Base-by-base conservation (phyloP, 2,113 vertebrate genomes). In the Eudyptes chrysolophus region DNA sequence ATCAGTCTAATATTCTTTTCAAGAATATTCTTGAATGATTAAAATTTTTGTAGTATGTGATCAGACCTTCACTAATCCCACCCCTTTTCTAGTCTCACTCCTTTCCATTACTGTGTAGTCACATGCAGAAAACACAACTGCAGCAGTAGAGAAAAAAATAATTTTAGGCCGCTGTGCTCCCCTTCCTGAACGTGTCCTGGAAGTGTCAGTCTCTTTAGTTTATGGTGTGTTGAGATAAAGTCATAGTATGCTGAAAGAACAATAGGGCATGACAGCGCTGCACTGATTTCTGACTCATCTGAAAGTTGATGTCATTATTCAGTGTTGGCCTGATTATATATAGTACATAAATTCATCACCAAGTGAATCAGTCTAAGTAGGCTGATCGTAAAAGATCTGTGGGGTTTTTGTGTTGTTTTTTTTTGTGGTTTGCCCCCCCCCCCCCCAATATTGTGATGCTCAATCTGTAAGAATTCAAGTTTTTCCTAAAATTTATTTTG, bases 201-300 rank as follows among this genome's bases (percentile, higher is more conserved):
- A 97, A 94, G 90, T 86, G 88, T 92, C 88, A 74, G 29, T 81
- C 55, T 92, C 58, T 84, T 94, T 94, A 77, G 42, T 89, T 94
- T 91, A 84, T 90, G 69, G 24, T 69, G 27, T 68, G 22, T 52
- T 75, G 69, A 89, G 69, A 89, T 76, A 90, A 94, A 95, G 80
- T 58, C 80, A 78, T 8, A 14, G 52, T 42, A 48, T 82, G 40
- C 22, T 54, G 32, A 84, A 82, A 89, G 80, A 94, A 94, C 90
- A 95, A 91, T 57, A 90, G 90, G 69, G 51, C 69, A 91, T 76
- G 72, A 75, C 48, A 94, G 57, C 4, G 1, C 34, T 89, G 72
- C 65, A 48, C 80, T 86, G 64, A 68, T 91, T 96, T 77, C 85
- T 96, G 92, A 65, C 74, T 95, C 84, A 60, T 92, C 48, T 89